Evolutionary conservation across 2,888 invertebrate species (phyloP), one percentile per base, ranked within the genome.

Genomic region (Gandaritis pyraliata): DNA sequence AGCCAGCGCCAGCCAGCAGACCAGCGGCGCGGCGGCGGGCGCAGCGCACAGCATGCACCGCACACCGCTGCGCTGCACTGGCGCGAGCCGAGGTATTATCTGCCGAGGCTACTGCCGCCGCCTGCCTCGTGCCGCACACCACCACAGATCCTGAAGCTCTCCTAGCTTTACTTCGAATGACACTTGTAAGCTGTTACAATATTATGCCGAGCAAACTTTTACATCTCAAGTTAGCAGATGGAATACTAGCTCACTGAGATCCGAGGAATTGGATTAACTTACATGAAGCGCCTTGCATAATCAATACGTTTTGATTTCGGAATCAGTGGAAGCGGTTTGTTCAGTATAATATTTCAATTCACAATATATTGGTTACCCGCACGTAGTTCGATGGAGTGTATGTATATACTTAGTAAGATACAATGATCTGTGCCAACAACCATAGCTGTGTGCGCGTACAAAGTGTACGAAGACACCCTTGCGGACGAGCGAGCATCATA

Each of bases 1-100:
- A n/a, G n/a, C n/a, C n/a, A n/a, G n/a, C n/a, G n/a, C n/a, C n/a
- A n/a, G n/a, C n/a, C n/a, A n/a, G n/a, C n/a, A n/a, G n/a, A n/a
- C n/a, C 23, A 4, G 23, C 23, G 23, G 23, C 23, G 23, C 23
- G 23, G 23, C 23, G 23, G 23, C 23, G 23, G 23, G 5, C 18
- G 52, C 33, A 18, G 52, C 52, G 41, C 41, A 58, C n/a, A 30
- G 52, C 5, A 46, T 46, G 46, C 58, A 51, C 58, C 51, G 51
- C 38, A 50, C 29, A 23, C 23, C 3, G 23, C n/a, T 51, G 58
- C 58, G 39, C 58, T 50, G 45, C 46, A 51, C 29, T 48, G 55
- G 38, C 36, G 7, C 47, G 47, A 43, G 16, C 11, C 16, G 33
- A n/a, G 49, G 12, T 45, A 18, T 50, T 23, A 45, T 45, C 38